These are phyloP conservation scores for Palythoa grandiflora DNA, from an alignment of 92 coral and sea anemone species.

Conservation along the genomic window DNA sequence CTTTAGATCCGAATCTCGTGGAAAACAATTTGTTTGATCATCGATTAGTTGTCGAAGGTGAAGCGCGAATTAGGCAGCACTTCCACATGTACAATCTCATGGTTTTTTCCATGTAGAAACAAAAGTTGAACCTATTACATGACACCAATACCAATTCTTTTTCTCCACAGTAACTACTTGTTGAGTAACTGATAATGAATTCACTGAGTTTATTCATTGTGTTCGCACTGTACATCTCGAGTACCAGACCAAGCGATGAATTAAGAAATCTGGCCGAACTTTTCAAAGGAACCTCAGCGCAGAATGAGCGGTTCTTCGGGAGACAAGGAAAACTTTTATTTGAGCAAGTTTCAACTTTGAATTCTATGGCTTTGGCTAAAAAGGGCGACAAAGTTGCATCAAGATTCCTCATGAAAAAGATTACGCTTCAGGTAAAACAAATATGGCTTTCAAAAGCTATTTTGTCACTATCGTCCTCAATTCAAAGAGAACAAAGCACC, in stretches of 20 bases:
- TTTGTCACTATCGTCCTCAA: neutral
- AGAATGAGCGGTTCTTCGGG: neutral
- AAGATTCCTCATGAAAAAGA: neutral
- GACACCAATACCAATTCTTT: neutral
- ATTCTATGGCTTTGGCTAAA: slow-evolving; percentile 65
- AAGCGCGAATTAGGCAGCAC: no score
- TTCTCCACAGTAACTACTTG: neutral
- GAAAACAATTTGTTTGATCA: no score
- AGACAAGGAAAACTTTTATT: slow-evolving; percentile 50
- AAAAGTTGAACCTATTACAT: neutral
- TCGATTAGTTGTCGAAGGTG: no score
- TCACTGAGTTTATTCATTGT: neutral
- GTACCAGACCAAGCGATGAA: neutral
- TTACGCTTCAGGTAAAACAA: slow-evolving; percentile 16
- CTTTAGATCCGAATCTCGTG: no score
- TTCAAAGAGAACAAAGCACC: no score
- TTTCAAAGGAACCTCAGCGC: neutral
- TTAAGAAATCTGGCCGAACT: neutral
- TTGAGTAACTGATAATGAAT: neutral
- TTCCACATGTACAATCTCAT: no score
- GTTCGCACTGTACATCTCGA: neutral
- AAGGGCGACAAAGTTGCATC: slow-evolving; percentile 22
- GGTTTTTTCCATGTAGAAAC: no score
- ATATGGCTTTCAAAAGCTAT: neutral
- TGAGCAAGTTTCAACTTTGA: slow-evolving; percentile 64